A percentile compares a stretch with the other conserved stretches of the same genome.
Conservation (phyloP, 2,113 vertebrate species). For the Aix galericulata region DNA sequence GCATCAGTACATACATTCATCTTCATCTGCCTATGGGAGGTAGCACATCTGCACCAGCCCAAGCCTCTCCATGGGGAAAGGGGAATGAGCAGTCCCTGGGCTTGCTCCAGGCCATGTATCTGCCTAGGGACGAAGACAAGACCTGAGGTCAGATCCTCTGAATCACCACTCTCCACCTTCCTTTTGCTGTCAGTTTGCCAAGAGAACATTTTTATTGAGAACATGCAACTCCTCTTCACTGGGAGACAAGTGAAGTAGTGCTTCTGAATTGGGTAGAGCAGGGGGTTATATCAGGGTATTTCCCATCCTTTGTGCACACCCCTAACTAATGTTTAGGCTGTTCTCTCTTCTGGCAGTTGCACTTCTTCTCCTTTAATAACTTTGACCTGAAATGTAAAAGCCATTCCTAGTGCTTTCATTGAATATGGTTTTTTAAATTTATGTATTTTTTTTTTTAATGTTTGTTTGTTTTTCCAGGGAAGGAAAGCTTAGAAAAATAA, state of each 20-base stretch:
- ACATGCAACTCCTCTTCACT: neutral
- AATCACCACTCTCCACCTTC: neutral
- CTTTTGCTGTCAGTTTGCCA: neutral
- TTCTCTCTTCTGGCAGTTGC: neutral
- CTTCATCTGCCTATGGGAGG: neutral
- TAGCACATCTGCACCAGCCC: neutral
- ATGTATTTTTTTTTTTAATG: too few species aligned
- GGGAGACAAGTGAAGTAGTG: neutral
- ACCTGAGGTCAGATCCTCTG: neutral
- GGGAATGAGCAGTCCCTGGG: neutral
- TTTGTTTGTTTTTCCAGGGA: neutral
- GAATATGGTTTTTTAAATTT: neutral
- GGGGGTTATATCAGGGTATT: neutral
- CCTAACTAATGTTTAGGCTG: neutral
- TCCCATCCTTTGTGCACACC: neutral
- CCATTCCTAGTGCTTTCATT: neutral
- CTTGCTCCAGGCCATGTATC: neutral
- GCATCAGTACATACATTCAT: neutral
- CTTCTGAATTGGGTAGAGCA: neutral
- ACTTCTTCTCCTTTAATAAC: neutral
- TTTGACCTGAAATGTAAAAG: neutral
- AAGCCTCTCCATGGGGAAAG: accelerated
- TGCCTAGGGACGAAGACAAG: neutral
- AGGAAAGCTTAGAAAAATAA: neutral
- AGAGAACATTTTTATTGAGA: neutral